Base-by-base conservation (phyloP, 2,888 invertebrate species). In the Schizotus pectinicornis region DNA sequence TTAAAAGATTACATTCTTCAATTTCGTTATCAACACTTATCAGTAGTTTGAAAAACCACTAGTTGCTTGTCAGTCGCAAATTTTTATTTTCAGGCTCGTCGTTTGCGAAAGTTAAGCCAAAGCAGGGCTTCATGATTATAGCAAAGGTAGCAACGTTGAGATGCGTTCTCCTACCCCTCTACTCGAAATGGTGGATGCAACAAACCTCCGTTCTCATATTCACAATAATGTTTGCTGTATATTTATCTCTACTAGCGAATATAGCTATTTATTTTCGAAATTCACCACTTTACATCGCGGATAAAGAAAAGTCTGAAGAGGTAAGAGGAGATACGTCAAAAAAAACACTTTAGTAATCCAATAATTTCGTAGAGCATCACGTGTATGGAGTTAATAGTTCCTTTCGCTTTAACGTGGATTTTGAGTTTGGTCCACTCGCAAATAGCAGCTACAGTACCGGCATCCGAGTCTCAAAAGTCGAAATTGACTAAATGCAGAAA, bases 91-190 rank as follows among this genome's bases (percentile, higher is more conserved):
- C 71, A 94, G 96, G 96, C 42, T 96, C 97, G 36, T 94, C 95
- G 58, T 97, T 97, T 80, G 92, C 95, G 8, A 97, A 97, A 84
- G 91, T 94, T 9, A 97, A 97, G 79, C 95, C 97, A 1, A 94
- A 95, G 72, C 91, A 96, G 81, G 91, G 95, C 62, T 86, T 95
- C 79, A 84, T 91, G 39, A 91, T 92, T 37, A 92, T 96, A 60
- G 88, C 92, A 60, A 87, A 90, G 78, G 86, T 91, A 74, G 95
- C 95, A 5, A 82, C 94, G 48, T 82, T 91, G 59, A 85, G 96
- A 49, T 87, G 94, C 43, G 74, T 95, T 51, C 86, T 97, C 74
- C 83, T 97, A 54, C 98, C 98, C 2, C 83, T 91, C 11, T 89
- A 92, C 74, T 87, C 88, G 74, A 87, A 86, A 77, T 97, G 96